Conservation (phyloP, 2,113 vertebrate species). For the Seriola rivoliana region DNA sequence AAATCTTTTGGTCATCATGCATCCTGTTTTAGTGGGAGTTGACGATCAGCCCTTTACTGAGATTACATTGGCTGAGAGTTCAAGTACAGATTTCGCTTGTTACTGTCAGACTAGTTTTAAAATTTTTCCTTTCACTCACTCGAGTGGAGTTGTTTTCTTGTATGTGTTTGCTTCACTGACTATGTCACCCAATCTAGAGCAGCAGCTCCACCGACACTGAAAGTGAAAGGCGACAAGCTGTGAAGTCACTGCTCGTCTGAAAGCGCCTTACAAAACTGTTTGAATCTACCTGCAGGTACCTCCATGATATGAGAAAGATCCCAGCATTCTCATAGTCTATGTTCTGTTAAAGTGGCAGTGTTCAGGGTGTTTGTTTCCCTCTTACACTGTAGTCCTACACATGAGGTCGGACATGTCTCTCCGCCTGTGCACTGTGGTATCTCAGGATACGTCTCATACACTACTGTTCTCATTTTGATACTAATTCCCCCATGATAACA, state of each 20-base stretch:
- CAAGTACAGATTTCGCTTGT: neutral
- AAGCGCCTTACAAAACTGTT: neutral
- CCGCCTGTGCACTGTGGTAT: neutral
- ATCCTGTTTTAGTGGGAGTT: neutral
- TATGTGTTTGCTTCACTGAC: neutral
- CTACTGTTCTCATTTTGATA: neutral
- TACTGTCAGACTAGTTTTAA: conserved; percentile 7
- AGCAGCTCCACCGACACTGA: neutral
- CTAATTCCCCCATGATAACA: neutral
- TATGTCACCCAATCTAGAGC: neutral
- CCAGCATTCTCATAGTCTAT: neutral
- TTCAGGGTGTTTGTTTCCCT: neutral
- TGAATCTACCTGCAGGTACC: neutral
- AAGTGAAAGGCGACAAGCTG: neutral
- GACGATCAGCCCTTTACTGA: neutral
- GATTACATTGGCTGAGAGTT: neutral
- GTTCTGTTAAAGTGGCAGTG: neutral
- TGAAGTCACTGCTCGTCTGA: neutral
- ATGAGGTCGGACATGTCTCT: neutral
- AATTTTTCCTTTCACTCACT: neutral
- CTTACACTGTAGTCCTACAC: neutral
- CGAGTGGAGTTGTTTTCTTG: neutral
- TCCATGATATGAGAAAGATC: neutral
- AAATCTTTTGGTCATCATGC: neutral
- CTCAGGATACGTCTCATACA: neutral